Percentiles rank a stretch among this genome's conserved stretches.
phyloP scores from a whole-genome alignment of 2,888 invertebrate genomes.

The Agrotis segetum region DNA sequence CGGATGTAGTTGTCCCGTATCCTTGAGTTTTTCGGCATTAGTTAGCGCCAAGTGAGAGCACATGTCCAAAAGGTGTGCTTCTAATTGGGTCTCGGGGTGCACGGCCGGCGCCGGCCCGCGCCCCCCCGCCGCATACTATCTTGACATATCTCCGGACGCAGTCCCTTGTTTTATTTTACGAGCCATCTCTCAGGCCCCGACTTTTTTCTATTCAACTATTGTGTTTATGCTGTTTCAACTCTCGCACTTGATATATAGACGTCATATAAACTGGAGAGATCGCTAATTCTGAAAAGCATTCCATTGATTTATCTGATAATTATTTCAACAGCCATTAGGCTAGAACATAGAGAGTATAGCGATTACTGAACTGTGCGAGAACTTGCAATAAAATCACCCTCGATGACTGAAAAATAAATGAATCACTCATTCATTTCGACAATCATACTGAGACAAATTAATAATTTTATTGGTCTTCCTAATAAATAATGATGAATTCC shows the following conservation, averaged over 20 bases:
- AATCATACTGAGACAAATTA: conserved; percentile 20
- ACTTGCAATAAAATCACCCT: conserved; percentile 17
- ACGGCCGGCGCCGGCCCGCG: conserved; percentile 81
- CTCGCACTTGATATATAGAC: conserved; percentile 84
- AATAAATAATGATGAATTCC: conserved; percentile 8
- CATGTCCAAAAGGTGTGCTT: conserved; percentile 90
- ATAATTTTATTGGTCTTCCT: conserved; percentile 19
- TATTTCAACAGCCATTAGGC: conserved; percentile 58
- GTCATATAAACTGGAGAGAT: conserved; percentile 78
- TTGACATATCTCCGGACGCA: conserved; percentile 90
- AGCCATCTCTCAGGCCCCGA: conserved; percentile 84
- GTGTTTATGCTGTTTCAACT: conserved; percentile 82
- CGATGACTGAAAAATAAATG: conserved; percentile 39
- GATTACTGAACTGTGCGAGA: conserved; percentile 25
- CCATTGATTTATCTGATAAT: conserved; percentile 68
- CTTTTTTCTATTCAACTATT: conserved; percentile 84
- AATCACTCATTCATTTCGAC: conserved; percentile 22
- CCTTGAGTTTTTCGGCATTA: conserved; percentile 84
- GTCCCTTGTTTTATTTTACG: conserved; percentile 90
- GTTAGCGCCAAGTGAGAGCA: conserved; percentile 87
- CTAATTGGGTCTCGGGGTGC: conserved; percentile 89
- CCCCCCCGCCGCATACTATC: conserved; percentile 88
- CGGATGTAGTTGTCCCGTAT: conserved; percentile 83
- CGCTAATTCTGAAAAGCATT: conserved; percentile 77
- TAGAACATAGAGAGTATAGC: conserved; percentile 42